Percentiles rank a stretch among this genome's conserved stretches.
phyloP scores from a whole-genome alignment of 2,797 vertebrate genomes.

The Pipistrellus pygmaeus region DNA sequence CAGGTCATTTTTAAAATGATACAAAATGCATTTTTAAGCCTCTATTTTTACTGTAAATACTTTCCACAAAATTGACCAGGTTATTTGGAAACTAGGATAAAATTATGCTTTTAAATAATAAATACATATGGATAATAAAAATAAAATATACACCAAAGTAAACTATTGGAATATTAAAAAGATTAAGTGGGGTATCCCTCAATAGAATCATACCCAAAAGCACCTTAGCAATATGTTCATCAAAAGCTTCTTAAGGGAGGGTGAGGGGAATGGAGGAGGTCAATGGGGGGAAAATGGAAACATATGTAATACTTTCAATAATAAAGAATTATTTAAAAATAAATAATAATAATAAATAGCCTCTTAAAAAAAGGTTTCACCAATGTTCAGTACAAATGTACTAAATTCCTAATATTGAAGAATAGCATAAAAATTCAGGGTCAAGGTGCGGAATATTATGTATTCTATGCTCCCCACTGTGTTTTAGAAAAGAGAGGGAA shows the following conservation, averaged over 20 bases:
- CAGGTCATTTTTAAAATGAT: constrained; percentile 8
- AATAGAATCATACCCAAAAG: neutral
- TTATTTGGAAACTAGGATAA: constrained; percentile 29
- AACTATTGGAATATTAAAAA: constrained; percentile 40
- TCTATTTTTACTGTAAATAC: constrained; percentile 43
- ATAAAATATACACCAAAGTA: neutral
- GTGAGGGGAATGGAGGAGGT: no score
- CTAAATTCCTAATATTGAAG: constrained; percentile 4
- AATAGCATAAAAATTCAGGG: neutral
- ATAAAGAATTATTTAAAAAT: no score
- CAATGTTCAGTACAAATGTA: neutral
- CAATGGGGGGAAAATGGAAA: no score
- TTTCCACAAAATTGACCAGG: constrained; percentile 9
- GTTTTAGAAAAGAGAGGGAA: constrained; percentile 14
- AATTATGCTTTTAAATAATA: constrained; percentile 9
- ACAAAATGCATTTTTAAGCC: neutral
- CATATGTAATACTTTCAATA: no score
- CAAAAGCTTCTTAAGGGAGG: neutral
- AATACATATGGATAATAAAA: neutral
- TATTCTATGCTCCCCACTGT: neutral
- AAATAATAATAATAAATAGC: neutral
- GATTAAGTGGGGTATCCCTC: neutral
- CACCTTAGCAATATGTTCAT: neutral
- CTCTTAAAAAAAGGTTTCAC: neutral
- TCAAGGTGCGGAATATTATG: neutral